A percentile compares a stretch with the other conserved stretches of the same genome.
Conservation (phyloP, 1,140 invertebrate species). For the Drosophila auraria region DNA sequence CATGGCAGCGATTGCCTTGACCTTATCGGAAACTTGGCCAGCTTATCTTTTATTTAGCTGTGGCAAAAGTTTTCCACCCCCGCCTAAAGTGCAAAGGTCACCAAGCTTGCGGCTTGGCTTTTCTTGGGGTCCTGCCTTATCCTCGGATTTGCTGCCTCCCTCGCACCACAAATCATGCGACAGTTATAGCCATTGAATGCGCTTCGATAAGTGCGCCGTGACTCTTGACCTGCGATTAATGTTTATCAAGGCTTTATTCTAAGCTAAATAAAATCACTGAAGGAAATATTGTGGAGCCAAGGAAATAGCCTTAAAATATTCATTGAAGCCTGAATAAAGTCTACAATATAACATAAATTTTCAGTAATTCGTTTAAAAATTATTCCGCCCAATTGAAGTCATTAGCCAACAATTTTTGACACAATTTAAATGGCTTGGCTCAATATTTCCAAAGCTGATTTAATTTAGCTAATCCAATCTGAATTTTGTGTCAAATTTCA, state of each 20-base stretch:
- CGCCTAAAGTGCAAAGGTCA: conserved; percentile 52
- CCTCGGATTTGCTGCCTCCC: conserved; percentile 7
- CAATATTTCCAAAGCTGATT: neutral
- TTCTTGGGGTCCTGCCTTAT: conserved; percentile 15
- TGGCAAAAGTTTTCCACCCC: conserved; percentile 36
- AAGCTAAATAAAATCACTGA: neutral
- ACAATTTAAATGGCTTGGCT: neutral
- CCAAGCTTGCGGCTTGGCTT: conserved; percentile 31
- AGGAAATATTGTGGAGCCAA: neutral
- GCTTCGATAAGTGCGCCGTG: conserved; percentile 35
- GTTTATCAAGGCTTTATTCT: conserved; percentile 1
- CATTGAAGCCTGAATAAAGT: neutral
- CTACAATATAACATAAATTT: neutral
- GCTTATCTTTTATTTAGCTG: conserved; percentile 60
- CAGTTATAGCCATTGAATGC: conserved; percentile 36
- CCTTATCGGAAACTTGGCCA: conserved; percentile 47
- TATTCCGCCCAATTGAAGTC: neutral
- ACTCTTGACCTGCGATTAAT: conserved; percentile 52
- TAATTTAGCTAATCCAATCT: neutral
- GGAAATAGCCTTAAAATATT: neutral
- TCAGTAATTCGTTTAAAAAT: neutral
- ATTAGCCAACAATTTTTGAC: neutral
- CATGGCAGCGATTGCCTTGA: conserved; percentile 51
- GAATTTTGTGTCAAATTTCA: conserved; percentile 9
- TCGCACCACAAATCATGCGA: conserved; percentile 32